These are phyloP conservation scores for Fregata magnificens DNA, from an alignment of 2,113 vertebrate genomes.

Conservation along the genomic window DNA sequence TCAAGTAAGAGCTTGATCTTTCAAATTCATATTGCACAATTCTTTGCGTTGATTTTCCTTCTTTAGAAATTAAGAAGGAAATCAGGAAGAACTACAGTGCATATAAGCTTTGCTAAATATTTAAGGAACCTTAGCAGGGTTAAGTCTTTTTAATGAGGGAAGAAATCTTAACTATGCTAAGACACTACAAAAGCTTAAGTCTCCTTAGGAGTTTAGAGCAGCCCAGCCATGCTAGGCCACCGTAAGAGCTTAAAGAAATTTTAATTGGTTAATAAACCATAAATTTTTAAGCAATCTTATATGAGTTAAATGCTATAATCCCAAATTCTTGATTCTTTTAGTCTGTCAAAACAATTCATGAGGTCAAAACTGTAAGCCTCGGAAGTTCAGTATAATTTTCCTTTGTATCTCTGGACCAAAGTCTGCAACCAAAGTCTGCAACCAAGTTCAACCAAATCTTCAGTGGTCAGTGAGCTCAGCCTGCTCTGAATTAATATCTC, in stretches of 20 bases:
- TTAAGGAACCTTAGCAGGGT: neutral
- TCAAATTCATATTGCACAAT: neutral
- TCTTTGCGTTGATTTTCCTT: neutral
- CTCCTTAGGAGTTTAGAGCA: neutral
- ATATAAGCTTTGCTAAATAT: neutral
- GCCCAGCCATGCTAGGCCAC: neutral
- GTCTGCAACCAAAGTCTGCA: neutral
- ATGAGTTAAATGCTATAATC: conserved; percentile 1
- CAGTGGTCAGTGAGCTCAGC: neutral
- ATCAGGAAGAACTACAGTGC: neutral
- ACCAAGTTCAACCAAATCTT: neutral
- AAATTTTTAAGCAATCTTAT: neutral
- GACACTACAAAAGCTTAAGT: neutral
- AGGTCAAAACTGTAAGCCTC: neutral
- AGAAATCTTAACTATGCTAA: conserved; percentile 28
- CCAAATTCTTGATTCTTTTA: neutral
- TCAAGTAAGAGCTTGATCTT: neutral
- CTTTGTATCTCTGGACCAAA: neutral
- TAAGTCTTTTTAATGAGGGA: neutral
- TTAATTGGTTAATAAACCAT: conserved; percentile 12
- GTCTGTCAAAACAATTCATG: neutral
- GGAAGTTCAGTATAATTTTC: neutral
- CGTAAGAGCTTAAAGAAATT: conserved; percentile 5
- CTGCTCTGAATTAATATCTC: neutral
- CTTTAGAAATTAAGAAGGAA: neutral